Conservation (phyloP, 2,113 vertebrate genomes). For the Apteryx mantelli region DNA sequence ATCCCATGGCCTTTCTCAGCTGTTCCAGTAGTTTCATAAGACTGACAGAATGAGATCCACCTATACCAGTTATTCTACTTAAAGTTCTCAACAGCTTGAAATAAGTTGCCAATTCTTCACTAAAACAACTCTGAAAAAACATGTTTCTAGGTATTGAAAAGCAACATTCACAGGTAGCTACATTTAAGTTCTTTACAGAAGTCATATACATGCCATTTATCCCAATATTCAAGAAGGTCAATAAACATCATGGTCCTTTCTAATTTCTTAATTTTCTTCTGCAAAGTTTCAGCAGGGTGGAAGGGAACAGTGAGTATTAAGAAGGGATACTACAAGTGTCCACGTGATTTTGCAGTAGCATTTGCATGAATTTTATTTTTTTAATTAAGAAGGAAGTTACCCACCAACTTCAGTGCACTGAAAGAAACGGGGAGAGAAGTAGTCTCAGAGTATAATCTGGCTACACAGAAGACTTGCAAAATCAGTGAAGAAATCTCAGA, state of each 20-base stretch:
- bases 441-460: not conserved
- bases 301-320: not conserved
- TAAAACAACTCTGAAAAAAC: not conserved
- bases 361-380: not conserved
- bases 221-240: not conserved
- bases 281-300: not conserved
- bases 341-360: not conserved
- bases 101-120: not conserved
- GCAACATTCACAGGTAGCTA: not conserved
- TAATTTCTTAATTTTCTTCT: not conserved
- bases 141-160: not conserved
- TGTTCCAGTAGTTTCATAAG: slow-evolving; percentile 15
- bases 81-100: not conserved
- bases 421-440: not conserved
- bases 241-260: not conserved
- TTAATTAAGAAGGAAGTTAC: not conserved
- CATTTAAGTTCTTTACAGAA: not conserved
- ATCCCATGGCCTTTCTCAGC: not conserved
- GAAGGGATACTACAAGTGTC: not conserved
- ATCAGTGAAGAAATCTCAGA: not conserved
- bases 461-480: not conserved
- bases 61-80: slow-evolving; percentile 41
- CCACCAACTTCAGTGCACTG: not conserved
- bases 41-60: not conserved
- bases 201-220: not conserved